These are phyloP conservation scores for Pongo pygmaeus DNA, from an alignment of 2,113 vertebrate species.

Conservation along the genomic window DNA sequence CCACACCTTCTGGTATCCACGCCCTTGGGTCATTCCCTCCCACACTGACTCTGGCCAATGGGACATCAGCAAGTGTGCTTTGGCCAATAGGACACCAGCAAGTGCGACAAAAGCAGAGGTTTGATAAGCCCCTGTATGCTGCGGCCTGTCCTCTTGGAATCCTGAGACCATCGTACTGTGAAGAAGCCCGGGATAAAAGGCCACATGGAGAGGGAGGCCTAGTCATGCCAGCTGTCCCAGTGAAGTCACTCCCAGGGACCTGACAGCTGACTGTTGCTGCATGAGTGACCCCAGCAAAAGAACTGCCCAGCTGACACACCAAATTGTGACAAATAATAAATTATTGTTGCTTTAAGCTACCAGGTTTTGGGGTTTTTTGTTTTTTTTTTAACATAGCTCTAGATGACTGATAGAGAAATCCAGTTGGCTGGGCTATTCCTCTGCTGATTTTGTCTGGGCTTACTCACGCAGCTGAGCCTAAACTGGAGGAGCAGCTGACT, in stretches of 20 bases:
- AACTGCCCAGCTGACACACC: neutral
- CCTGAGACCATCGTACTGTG: neutral
- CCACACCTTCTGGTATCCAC: neutral
- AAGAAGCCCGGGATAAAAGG: neutral
- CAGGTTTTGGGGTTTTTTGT: neutral
- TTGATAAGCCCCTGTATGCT: neutral
- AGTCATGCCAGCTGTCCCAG: neutral
- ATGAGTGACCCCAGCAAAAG: neutral
- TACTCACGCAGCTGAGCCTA: neutral
- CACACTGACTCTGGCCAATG: neutral
- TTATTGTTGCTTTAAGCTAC: neutral
- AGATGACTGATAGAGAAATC: neutral
- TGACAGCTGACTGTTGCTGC: neutral
- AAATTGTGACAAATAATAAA: neutral
- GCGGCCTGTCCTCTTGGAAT: neutral
- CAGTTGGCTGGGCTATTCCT: fast-evolving
- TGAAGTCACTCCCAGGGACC: neutral
- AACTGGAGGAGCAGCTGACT: neutral
- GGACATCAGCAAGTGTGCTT: neutral
- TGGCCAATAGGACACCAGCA: neutral
- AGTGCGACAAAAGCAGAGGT: neutral
- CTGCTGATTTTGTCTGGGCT: neutral
- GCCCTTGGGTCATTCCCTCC: neutral
- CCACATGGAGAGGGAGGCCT: neutral
- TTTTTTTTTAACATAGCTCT: neutral